Conservation (phyloP, 2,797 vertebrate genomes). For the Pseudopleuronectes americanus region DNA sequence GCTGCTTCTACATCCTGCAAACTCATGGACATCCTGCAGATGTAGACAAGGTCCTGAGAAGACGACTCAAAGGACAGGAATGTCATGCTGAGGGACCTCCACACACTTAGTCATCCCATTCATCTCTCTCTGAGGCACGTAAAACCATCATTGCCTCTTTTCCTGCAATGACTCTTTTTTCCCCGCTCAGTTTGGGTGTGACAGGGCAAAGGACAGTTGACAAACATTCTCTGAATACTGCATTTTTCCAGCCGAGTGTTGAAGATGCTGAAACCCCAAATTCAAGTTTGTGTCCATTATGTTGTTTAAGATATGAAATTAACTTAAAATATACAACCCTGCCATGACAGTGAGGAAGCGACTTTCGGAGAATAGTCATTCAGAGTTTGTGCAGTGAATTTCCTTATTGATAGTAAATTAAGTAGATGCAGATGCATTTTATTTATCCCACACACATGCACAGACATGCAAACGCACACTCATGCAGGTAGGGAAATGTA, state of each 20-base stretch:
- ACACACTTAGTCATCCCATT: slow-evolving; percentile 55
- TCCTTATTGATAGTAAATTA: neutral
- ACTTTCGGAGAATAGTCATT: neutral
- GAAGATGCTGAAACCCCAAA: no score
- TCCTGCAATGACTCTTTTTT: slow-evolving; percentile 11
- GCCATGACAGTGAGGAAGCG: no score
- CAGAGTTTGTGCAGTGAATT: no score
- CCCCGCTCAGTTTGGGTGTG: neutral
- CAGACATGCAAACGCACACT: no score
- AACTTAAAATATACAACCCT: neutral
- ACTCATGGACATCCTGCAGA: slow-evolving; percentile 69
- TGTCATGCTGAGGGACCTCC: slow-evolving; percentile 61
- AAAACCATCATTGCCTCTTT: slow-evolving; percentile 25
- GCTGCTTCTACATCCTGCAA: slow-evolving; percentile 37
- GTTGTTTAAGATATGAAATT: no score
- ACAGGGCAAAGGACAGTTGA: neutral
- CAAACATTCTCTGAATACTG: neutral
- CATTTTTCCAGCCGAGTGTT: no score
- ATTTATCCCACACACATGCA: no score
- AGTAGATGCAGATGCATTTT: no score
- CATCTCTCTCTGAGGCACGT: slow-evolving; percentile 38
- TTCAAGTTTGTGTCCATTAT: no score
- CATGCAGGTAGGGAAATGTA: no score
- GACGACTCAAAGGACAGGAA: slow-evolving; percentile 64
- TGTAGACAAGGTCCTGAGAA: slow-evolving; percentile 71